A percentile compares a stretch with the other conserved stretches of the same genome.
Evolutionary conservation across 2,888 invertebrate species (phyloP).

Genomic region (Cheilosia vulpina): DNA sequence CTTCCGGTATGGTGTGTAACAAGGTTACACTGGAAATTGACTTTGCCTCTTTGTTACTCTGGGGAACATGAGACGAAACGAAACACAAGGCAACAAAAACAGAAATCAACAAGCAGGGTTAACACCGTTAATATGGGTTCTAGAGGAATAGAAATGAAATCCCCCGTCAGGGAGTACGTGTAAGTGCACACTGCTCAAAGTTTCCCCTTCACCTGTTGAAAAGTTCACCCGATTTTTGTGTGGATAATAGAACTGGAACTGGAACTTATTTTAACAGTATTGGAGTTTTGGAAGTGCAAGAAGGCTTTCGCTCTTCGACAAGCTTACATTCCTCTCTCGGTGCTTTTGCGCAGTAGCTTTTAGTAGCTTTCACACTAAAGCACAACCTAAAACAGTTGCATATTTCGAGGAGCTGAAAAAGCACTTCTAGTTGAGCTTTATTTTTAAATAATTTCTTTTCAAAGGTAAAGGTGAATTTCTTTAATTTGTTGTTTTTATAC

Average conservation of each 20-base stretch:
- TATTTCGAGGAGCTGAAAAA: conserved; percentile 11
- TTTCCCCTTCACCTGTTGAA: conserved; percentile 58
- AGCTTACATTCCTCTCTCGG: conserved; percentile 22
- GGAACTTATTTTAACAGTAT: not conserved
- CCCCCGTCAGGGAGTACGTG: not conserved
- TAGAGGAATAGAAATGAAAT: not conserved
- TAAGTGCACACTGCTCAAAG: too few species aligned
- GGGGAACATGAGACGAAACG: conserved; percentile 36
- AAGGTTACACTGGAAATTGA: conserved; percentile 63
- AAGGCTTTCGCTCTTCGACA: conserved; percentile 48
- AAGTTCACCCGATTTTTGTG: not conserved
- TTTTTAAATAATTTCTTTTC: not conserved
- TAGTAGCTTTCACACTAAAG: not conserved
- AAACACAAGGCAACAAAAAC: conserved; percentile 25
- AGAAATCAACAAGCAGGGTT: conserved; percentile 51
- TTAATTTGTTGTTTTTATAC: too few species aligned
- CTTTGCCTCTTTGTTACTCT: conserved; percentile 48
- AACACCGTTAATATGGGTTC: not conserved
- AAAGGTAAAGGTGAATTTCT: too few species aligned
- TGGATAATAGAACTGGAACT: conserved; percentile 1
- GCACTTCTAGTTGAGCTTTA: not conserved
- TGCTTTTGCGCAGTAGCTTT: conserved; percentile 11
- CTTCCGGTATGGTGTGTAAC: conserved; percentile 64
- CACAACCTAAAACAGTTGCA: conserved; percentile 19
- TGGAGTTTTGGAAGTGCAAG: conserved; percentile 6